phyloP scores from a whole-genome alignment of 30 jellyfish, hydroid and myxozoan genomes.

The Hydractinia echinata region DNA sequence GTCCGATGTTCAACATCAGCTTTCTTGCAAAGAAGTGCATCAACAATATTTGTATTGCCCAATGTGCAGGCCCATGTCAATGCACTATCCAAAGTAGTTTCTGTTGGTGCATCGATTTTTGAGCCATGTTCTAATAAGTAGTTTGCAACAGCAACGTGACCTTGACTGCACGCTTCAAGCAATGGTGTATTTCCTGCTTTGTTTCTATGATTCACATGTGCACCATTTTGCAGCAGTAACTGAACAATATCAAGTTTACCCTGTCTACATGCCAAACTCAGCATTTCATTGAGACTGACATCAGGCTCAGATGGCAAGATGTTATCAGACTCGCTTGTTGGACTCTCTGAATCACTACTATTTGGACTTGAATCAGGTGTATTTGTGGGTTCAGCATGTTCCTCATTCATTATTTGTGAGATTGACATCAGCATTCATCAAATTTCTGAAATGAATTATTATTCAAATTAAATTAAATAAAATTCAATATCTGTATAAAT shows the following conservation, averaged over 20 bases:
- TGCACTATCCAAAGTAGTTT: conserved; percentile 95
- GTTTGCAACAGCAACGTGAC: conserved; percentile 91
- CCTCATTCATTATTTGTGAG: not conserved
- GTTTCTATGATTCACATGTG: conserved; percentile 87
- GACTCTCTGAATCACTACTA: conserved; percentile 45
- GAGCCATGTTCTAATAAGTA: conserved; percentile 87
- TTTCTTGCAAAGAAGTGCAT: conserved; percentile 54
- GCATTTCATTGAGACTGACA: conserved; percentile 99
- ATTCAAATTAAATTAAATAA: too few relatives aligned
- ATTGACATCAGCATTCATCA: too few relatives aligned
- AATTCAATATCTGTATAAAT: too few relatives aligned
- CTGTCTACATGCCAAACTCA: conserved; percentile 98
- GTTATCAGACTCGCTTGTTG: conserved; percentile 36
- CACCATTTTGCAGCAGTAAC: conserved; percentile 93
- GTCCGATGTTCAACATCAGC: conserved; percentile 98
- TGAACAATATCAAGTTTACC: conserved; percentile 93
- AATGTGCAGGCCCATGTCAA: conserved; percentile 99
- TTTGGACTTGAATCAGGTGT: conserved; percentile 25
- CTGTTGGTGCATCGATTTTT: conserved; percentile 97
- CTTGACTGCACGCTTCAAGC: conserved; percentile 98
- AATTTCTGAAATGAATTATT: too few relatives aligned
- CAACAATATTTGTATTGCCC: conserved; percentile 83
- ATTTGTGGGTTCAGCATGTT: conserved; percentile 29
- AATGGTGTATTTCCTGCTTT: conserved; percentile 97
- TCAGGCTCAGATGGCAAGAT: conserved; percentile 80